A percentile compares a stretch with the other conserved stretches of the same genome.
Conservation (phyloP, 2,113 vertebrate genomes). For the Lampris megalopsis region DNA sequence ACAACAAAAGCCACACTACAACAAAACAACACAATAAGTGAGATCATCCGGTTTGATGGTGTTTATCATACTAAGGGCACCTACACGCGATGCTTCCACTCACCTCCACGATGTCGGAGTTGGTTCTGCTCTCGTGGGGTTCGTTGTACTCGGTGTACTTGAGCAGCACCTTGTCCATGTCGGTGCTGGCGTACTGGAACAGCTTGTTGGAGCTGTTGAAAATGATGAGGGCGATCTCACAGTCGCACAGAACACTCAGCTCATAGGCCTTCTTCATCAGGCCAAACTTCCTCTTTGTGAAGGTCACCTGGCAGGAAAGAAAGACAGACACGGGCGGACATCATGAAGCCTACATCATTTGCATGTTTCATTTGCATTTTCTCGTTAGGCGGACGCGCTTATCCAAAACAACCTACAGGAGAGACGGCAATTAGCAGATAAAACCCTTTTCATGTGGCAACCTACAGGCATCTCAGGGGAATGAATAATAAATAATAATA, state of each 20-base stretch:
- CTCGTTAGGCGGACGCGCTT: too few species aligned
- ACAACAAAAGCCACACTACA: too few species aligned
- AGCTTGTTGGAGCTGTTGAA: constrained; percentile 99
- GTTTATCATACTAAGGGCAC: background rate
- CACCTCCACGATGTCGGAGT: constrained; percentile 98
- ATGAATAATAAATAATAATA: too few species aligned
- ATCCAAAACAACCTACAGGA: too few species aligned
- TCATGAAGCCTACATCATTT: background rate
- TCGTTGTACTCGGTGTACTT: constrained; percentile 99
- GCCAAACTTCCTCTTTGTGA: constrained; percentile 97
- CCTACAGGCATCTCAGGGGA: too few species aligned
- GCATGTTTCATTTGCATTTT: too few species aligned
- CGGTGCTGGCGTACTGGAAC: constrained; percentile 98
- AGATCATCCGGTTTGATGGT: background rate
- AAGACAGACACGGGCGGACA: constrained; percentile 17
- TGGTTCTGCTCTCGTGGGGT: constrained; percentile 97
- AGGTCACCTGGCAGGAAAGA: constrained; percentile 88
- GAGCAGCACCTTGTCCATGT: constrained; percentile 98
- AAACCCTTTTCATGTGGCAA: too few species aligned
- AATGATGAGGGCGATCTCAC: constrained; percentile 99
- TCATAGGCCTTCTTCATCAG: constrained; percentile 99
- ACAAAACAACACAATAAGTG: too few species aligned
- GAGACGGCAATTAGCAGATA: too few species aligned
- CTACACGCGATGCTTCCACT: constrained; percentile 50
- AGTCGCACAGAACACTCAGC: constrained; percentile 97